Base-by-base conservation (phyloP, 2,113 vertebrate species). In the Poeciliopsis occidentalis region DNA sequence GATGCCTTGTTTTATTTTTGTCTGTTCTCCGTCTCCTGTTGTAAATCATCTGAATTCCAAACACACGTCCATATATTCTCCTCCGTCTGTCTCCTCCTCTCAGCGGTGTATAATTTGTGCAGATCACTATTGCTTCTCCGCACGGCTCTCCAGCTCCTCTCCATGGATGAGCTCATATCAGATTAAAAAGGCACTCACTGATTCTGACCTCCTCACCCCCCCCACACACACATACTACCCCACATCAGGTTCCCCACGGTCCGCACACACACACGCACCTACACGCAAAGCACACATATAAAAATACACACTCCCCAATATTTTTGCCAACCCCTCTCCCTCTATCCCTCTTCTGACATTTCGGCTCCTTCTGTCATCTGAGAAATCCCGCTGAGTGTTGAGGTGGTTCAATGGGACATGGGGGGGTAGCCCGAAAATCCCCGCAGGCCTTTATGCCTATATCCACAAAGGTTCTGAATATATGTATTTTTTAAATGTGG, bases 291-390 rank as follows among this genome's bases (percentile, higher is more conserved):
- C 47, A 57, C 15, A 32, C 64, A 31, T 61, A 63, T 51, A n/a
- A 7, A 57, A 24, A 11, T 61, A 51, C 73, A 39, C 72, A 63
- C 60, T n/a, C 34, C 51, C 37, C 34, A 12, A 54, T 62, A 39
- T 68, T 74, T 69, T 75, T 27, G 13, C 81, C 74, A 76, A 70
- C 88, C 89, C 85, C 75, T 81, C 86, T 82, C 31, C 73, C 87
- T 86, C 79, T 82, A 85, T 89, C 77, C 79, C 79, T 80, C 90
- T 88, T 91, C 80, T 91, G 87, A 91, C 90, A 90, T 92, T 93
- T 90, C 71, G 4, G 71, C 70, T 91, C 79, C 84, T 85, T 86
- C 85, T 90, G 85, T 90, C 87, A 89, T 91, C 88, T 89, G 39
- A 81, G 86, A 76, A 69, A 78, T 79, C 92, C 89, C 24, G 85